Base-by-base conservation (phyloP, 2,113 vertebrate species). In the Sceloporus tristichus region DNA sequence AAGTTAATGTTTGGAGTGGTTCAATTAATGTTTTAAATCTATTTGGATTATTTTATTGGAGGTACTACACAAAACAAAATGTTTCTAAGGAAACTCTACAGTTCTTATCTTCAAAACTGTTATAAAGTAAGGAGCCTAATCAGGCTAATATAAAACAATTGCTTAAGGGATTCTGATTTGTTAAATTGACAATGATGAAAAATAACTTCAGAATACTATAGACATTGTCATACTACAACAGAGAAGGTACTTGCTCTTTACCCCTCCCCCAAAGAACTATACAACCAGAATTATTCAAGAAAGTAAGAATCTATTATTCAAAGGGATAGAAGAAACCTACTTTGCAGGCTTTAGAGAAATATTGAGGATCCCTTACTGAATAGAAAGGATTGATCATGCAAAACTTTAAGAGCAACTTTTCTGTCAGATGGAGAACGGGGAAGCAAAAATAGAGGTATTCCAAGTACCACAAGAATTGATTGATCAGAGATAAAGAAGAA, bases 281-380 rank as follows among this genome's bases (percentile, higher is more conserved):
- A 14, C 89, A 92, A 3, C 16, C 1, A 0, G 25, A 92, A 82
- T 0, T 19, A 89, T 84, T 21, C 3, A 3, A n/a, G 66, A 71
- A 88, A 89, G 85, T 89, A 85, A 93, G 77, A 83, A 85, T 86
- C 91, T 80, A 0, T 71, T 83, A 40, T 89, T 95, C 86, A 92
- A 86, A 56, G 93, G 91, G 91, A 77, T 87, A 85, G 86, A 88
- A 92, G 80, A 91, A 88, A 66, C 40, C 89, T 75, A 83, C 82
- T 92, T 89, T 93, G 84, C 84, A 59, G 89, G 78, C 93, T 94
- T 86, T 94, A 94, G 92, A 89, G 90, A 34, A 88, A 90, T 85
- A 87, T 90, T 89, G 94, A 89, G 71, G 79, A 91, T 65, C 85
- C 68, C 87, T 86, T 87, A 84, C 92, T 91, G 86, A 93, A 89